phyloP scores from a whole-genome alignment of 2,888 invertebrate species.

The Stenchaetothrips biformis region DNA sequence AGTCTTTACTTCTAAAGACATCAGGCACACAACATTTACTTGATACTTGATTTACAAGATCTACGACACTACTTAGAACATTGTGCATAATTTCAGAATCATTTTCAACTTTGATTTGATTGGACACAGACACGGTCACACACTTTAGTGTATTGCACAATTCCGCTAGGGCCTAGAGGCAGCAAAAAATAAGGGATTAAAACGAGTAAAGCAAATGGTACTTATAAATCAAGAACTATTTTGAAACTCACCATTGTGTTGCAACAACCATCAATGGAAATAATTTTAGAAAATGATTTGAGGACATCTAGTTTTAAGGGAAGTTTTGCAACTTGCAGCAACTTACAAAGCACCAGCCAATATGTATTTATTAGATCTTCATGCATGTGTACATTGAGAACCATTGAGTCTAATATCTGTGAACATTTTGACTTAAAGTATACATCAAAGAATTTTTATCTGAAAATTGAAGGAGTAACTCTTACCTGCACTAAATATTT shows the following conservation, averaged over 20 bases:
- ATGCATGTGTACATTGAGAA: background rate
- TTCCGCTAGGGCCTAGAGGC: background rate
- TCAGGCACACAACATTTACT: background rate
- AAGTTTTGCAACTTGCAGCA: background rate
- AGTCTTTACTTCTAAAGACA: background rate
- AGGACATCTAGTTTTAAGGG: background rate
- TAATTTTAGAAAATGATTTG: background rate
- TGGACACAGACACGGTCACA: background rate
- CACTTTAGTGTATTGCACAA: background rate
- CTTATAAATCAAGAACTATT: background rate
- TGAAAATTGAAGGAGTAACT: too few relatives aligned
- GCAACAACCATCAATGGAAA: background rate
- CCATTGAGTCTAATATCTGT: background rate
- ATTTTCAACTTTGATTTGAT: background rate
- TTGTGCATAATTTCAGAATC: background rate
- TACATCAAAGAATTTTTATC: too few relatives aligned
- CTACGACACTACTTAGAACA: background rate
- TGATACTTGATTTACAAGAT: background rate
- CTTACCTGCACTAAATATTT: constrained; percentile 10
- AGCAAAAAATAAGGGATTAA: too few relatives aligned
- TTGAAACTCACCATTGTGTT: background rate
- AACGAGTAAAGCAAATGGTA: background rate
- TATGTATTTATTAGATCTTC: background rate
- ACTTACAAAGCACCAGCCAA: background rate
- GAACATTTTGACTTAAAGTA: too few relatives aligned